These are phyloP conservation scores for Suncus etruscus DNA, from an alignment of 2,113 vertebrate genomes.

Conservation along the genomic window DNA sequence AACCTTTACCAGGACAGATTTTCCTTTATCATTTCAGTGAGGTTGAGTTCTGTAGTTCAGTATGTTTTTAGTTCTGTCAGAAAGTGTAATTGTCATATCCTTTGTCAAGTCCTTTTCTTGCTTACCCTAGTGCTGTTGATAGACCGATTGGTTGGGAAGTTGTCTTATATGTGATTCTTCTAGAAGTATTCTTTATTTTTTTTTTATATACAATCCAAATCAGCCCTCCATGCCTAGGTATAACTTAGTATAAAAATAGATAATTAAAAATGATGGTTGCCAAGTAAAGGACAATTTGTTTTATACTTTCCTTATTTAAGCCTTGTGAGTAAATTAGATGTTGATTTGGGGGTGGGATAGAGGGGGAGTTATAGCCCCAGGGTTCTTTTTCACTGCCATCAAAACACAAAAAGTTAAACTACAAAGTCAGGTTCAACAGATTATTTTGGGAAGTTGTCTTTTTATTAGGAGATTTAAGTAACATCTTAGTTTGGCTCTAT, in stretches of 20 bases:
- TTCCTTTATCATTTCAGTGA: slow-evolving; percentile 75
- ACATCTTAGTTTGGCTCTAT: slow-evolving; percentile 35
- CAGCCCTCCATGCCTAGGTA: slow-evolving; percentile 49
- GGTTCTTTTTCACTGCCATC: slow-evolving; percentile 65
- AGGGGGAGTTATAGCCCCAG: neutral
- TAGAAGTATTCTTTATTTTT: slow-evolving; percentile 56
- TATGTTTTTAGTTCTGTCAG: slow-evolving; percentile 71
- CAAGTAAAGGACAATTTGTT: slow-evolving; percentile 57
- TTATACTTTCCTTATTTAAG: slow-evolving; percentile 64
- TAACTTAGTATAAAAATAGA: slow-evolving; percentile 48
- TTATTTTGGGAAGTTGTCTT: slow-evolving; percentile 61
- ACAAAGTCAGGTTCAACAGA: slow-evolving; percentile 34
- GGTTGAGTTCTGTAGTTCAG: slow-evolving; percentile 63
- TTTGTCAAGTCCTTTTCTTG: slow-evolving; percentile 73
- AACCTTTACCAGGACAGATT: slow-evolving; percentile 68
- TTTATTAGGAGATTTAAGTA: slow-evolving; percentile 42
- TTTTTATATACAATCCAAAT: slow-evolving; percentile 56
- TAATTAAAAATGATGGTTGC: slow-evolving; percentile 56
- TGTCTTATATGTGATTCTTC: slow-evolving; percentile 65
- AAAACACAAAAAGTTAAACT: slow-evolving; percentile 58
- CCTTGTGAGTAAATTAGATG: slow-evolving; percentile 57
- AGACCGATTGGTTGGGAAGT: slow-evolving; percentile 45
- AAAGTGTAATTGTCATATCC: slow-evolving; percentile 57
- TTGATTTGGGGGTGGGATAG: neutral
- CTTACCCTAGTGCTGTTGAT: slow-evolving; percentile 60